Conservation (phyloP, 2,888 invertebrate genomes). For the Phrixothrix hirtus region DNA sequence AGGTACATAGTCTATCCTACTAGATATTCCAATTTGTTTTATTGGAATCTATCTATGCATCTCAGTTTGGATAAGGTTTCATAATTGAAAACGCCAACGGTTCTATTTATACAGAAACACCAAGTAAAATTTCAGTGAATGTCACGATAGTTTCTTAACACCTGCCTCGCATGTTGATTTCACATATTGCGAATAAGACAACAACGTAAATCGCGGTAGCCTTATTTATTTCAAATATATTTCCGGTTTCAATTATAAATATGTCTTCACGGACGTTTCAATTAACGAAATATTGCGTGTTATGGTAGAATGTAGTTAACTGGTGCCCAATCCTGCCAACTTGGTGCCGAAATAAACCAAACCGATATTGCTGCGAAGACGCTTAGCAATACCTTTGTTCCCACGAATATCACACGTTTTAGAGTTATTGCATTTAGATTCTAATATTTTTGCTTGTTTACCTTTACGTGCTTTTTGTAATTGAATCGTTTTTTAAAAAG, state of each 20-base stretch:
- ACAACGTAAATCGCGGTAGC: constrained; percentile 16
- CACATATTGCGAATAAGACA: constrained; percentile 16
- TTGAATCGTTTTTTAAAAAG: not conserved
- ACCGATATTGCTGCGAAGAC: constrained; percentile 24
- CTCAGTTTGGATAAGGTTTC: constrained; percentile 3
- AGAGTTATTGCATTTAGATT: not conserved
- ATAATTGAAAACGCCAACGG: not conserved
- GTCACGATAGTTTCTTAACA: constrained; percentile 3
- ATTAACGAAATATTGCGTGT: constrained; percentile 49
- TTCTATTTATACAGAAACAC: not conserved
- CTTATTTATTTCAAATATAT: constrained; percentile 45
- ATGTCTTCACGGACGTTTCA: constrained; percentile 51
- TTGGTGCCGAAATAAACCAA: constrained; percentile 29
- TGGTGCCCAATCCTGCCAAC: constrained; percentile 27
- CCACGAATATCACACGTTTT: constrained; percentile 23
- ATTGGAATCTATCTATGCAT: too few species aligned
- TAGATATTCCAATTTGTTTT: too few species aligned
- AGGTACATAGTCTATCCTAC: too few species aligned
- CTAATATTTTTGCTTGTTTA: not conserved
- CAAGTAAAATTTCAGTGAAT: not conserved
- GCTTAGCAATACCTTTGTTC: constrained; percentile 21
- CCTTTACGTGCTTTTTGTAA: not conserved
- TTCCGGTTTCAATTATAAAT: constrained; percentile 52
- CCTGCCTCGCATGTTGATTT: constrained; percentile 23
- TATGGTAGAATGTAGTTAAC: constrained; percentile 27